Conservation (phyloP, 2,888 invertebrate genomes). For the Tenthredo mesomela region DNA sequence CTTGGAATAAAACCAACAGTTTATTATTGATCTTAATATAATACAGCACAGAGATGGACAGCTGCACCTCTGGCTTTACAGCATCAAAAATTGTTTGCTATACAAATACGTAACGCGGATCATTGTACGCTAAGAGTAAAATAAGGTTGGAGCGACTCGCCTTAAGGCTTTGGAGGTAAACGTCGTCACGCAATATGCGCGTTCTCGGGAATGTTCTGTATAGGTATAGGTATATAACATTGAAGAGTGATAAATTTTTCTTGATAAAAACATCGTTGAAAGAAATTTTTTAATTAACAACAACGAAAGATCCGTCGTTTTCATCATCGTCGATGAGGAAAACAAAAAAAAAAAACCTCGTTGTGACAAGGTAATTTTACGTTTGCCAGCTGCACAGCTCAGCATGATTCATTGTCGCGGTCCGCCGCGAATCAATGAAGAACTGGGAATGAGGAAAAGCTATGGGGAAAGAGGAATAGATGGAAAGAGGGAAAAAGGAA, state of each 20-base stretch:
- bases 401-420: constrained; percentile 46
- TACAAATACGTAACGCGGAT: constrained; percentile 6
- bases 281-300: not conserved
- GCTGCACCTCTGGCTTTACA: constrained; percentile 3
- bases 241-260: not conserved
- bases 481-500: constrained; percentile 1
- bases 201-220: not conserved
- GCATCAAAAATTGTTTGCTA: constrained; percentile 1
- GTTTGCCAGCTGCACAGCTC: constrained; percentile 43
- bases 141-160: not conserved
- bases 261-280: not conserved
- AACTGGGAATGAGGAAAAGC: constrained; percentile 26
- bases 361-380: constrained; percentile 45
- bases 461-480: not conserved
- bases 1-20: not conserved
- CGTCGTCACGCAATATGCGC: not conserved
- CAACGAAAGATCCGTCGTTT: not conserved
- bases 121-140: not conserved
- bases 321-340: constrained; percentile 41
- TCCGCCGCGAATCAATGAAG: constrained; percentile 48
- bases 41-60: not conserved
- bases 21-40: constrained; percentile 1
- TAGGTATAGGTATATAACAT: not conserved
- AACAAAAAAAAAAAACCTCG: constrained; percentile 36
- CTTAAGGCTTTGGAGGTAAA: constrained; percentile 1